Base-by-base conservation (phyloP, 1,140 invertebrate species). In the Drosophila kurseongensis region DNA sequence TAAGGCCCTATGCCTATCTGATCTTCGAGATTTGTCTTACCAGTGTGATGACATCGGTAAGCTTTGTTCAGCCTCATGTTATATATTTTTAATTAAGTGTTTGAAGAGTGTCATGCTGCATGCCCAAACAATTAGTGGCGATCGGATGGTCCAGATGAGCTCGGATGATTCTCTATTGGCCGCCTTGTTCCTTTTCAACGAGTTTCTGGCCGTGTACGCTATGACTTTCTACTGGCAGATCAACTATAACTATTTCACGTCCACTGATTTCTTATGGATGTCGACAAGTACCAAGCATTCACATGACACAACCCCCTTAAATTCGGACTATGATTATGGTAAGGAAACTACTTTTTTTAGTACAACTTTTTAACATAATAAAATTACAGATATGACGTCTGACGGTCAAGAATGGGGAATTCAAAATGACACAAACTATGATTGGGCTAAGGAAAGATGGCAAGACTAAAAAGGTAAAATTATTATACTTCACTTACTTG, bases 221-320 rank as follows among this genome's bases (percentile, higher is more conserved):
- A 18, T 90, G 29, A 68, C 85, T 3, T 77, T 82, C 27, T 90
- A 54, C 32, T 84, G 81, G 75, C 81, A 84, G 54, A 12, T 63
- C 7, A 36, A 44, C 0, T 44, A 38, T 12, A 7, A 9, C 1
- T 45, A 50, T 4, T 76, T 76, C 32, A 67, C 62, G 5, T 32
- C 60, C 8, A 5, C 29, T 3, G 41, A 75, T 4, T 51, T 16
- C 14, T 55, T 55, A 13, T 74, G 48, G 69, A 10, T 16, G 8
- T 74, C 58, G 10, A 36, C 58, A 1, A 55, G 29, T 9, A 16
- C 12, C 16, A 5, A 5, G n/a, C 13, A 10, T 9, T n/a, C 23
- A 5, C 1, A 5, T 0, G 0, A 3, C 16, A 41, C 10, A 40
- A 10, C 14, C 6, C 13, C 13, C 5, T 3, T 10, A 12, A 13